Base-by-base conservation (phyloP, 35 echinoderm and acorn worm genomes). In the Strongylocentrotus purpuratus region DNA sequence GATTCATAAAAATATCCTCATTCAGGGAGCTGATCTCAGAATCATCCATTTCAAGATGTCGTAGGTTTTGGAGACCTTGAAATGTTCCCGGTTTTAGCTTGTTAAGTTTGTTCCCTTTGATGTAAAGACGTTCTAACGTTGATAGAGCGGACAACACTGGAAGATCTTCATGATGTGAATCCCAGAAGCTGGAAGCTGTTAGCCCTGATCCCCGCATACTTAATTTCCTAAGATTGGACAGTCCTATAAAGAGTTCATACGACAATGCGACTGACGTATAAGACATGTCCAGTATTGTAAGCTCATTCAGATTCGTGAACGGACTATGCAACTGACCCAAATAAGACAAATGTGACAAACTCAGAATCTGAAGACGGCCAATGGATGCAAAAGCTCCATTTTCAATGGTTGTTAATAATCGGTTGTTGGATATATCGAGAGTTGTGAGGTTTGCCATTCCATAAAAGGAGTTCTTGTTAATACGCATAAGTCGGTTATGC, bases 381-480 rank as follows among this genome's bases (percentile, higher is more conserved):
- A 28, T 50, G 11, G 46, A 31, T 25, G 13, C 46, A 58, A 93
- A 93, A 25, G 48, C 91, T 4, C n/a, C 10, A 13, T 93, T 17
- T 32, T 31, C 46, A 47, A 93, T 93, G 3, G 48, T 18, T 47
- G 31, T n/a, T 13, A 93, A n/a, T 13, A 93, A n/a, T 32, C 13
- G 91, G 46, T 93, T 93, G 17, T 22, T 0, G 10, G 48, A 93
- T 58, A 93, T 32, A 15, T 93, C 32, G 5, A 93, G 91, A 28
- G 45, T 58, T 2, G 46, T 93, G 46, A 93, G 91, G 12, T 93
- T 93, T 11, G 31, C 41, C 91, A 93, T 33, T 58, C 91, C 91
- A 18, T 50, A 13, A 93, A 93, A 89, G 9, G 87, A 93, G 46
- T 93, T n/a, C 48, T 47, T 58, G 5, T 93, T 2, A 12, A 93